A percentile compares a stretch with the other conserved stretches of the same genome.
phyloP scores from a whole-genome alignment of 2,888 invertebrate genomes.

The Epinotia brunnichana region DNA sequence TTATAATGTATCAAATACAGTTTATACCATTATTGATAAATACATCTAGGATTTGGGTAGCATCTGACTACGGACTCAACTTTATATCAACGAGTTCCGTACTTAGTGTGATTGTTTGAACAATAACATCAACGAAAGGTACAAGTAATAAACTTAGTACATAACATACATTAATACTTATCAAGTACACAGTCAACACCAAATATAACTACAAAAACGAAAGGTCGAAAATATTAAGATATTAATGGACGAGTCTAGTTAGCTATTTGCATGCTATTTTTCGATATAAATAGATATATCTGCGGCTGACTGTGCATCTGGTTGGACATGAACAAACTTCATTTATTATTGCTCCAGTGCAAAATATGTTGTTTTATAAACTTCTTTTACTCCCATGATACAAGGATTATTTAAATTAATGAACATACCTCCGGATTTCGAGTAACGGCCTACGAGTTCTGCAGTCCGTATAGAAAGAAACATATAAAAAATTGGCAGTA shows the following conservation, averaged over 20 bases:
- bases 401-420: background rate
- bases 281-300: background rate
- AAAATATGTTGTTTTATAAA: background rate
- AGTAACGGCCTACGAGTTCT: background rate
- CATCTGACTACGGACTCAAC: too few relatives aligned
- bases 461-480: background rate
- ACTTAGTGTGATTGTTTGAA: background rate
- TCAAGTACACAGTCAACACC: background rate
- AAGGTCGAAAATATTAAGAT: background rate
- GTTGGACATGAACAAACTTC: background rate
- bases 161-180: background rate
- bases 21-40: too few relatives aligned
- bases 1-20: too few relatives aligned
- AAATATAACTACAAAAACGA: background rate
- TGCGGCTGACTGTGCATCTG: background rate
- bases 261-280: background rate
- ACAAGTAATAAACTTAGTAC: background rate
- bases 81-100: background rate
- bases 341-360: background rate
- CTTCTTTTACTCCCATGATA: background rate
- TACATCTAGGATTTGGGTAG: too few relatives aligned
- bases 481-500: background rate
- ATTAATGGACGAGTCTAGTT: too few relatives aligned
- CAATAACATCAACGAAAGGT: background rate
- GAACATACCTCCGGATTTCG: background rate